Evolutionary conservation across 2,797 vertebrate genomes (phyloP), one percentile per base, ranked within the genome.

Genomic region (Sebastes dallii): DNA sequence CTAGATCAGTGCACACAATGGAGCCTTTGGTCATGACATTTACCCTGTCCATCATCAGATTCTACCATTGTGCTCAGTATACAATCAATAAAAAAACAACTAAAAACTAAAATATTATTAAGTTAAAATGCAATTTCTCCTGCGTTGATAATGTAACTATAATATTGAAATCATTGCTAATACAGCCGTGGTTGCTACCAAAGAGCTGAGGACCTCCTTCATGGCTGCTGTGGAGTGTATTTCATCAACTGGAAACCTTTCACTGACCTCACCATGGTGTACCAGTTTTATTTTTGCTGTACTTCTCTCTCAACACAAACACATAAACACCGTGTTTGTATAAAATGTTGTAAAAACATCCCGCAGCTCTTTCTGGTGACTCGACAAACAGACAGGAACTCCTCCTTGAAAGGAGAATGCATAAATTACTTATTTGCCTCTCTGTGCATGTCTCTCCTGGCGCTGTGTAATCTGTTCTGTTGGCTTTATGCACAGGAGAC

Each of bases 371-470:
- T 54, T 54, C n/a, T 54, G 52, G 52, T 54, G 52, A 54, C 52
- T 54, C n/a, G n/a, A 54, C n/a, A 54, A 54, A 54, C 52, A 22
- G 52, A 22, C 52, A 54, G 52, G 52, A 22, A 22, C 52, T 54
- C 52, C 52, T 54, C 52, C 52, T 54, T 54, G 52, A 10, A 11
- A 54, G 52, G 10, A 22, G 52, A 54, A 54, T 54, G 52, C 52
- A 54, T 83, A 60, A 68, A 80, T 83, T 62, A 54, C 9, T 60
- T 9, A 3, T 74, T 56, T 83, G 70, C 32, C 20, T 76, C 36
- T 66, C 29, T 54, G 13, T 54, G 52, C 67, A 8, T 24, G 54
- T 62, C 84, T 75, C 50, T 54, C 20, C 52, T 54, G 52, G n/a
- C n/a, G 4, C 52, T 22, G 52, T 22, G 9, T 54, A 54, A 54